These are phyloP conservation scores for Bettongia penicillata DNA, from an alignment of 2,113 vertebrate genomes.

Conservation along the genomic window DNA sequence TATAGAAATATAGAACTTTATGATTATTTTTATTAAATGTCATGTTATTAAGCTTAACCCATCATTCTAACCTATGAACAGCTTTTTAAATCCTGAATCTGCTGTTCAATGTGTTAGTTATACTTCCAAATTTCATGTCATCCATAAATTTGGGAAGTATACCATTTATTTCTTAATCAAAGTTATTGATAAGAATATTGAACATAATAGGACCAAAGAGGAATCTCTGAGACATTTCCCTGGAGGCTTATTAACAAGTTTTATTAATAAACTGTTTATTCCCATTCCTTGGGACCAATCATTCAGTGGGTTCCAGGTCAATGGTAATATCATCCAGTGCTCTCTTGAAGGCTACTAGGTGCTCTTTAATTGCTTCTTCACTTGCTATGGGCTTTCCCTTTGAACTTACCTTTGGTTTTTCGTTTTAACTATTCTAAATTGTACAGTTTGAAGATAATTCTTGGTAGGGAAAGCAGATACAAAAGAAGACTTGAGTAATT, in stretches of 20 bases:
- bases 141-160: not conserved
- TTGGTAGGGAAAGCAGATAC: not conserved
- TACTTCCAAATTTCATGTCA: not conserved
- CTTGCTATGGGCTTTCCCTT: not conserved
- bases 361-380: not conserved
- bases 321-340: not conserved
- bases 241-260: not conserved
- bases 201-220: not conserved
- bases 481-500: not conserved
- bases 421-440: not conserved
- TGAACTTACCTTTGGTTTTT: not conserved
- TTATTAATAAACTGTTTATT: not conserved
- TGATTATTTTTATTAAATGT: not conserved
- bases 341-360: not conserved
- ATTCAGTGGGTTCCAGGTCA: not conserved
- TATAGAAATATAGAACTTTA: not conserved
- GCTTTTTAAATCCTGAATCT: not conserved
- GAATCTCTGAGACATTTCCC: not conserved
- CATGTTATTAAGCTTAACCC: not conserved
- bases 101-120: not conserved
- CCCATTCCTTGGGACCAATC: not conserved
- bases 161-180: not conserved
- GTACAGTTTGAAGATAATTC: not conserved
- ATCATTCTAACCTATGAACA: not conserved
- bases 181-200: not conserved